Base-by-base conservation (phyloP, 2,797 vertebrate genomes). In the Epinephelus coioides region DNA sequence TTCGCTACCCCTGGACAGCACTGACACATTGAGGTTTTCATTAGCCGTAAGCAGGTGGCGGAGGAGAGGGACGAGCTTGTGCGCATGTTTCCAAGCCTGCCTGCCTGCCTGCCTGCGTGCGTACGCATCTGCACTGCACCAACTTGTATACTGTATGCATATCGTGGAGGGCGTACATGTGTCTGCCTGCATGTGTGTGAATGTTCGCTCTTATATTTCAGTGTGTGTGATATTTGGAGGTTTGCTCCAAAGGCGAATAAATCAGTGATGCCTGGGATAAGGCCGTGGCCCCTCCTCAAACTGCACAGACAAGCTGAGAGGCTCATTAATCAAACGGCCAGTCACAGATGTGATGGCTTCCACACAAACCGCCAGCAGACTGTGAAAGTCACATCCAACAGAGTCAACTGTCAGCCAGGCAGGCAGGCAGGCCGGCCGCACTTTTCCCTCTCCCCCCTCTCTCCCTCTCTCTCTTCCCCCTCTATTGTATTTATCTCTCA, bases 321-420 rank as follows among this genome's bases (percentile, higher is more conserved):
- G 96, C 97, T 98, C 98, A 99, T 99, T 98, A 98, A 99, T 99
- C 98, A 99, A 96, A 95, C 89, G 80, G 92, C 89, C 96, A 97
- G 96, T 97, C 97, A 96, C 97, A 98, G 97, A 97, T 98, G 97
- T 98, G 97, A 97, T 97, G 95, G 93, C 95, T 97, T 97, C 96
- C 95, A 96, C 96, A 95, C 96, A 96, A 95, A 96, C 96, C 96
- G 95, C 95, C 97, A 98, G 93, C 96, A 97, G 97, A 97, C 97
- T 99, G 97, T 99, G 97, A 99, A 99, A 99, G 98, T 99, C 97
- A 99, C 96, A 97, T 97, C 96, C 93, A 96, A 94, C 96, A 96
- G 93, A 95, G 92, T 92, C 93, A 96, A 96, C 94, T 97, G 95
- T 96, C 96, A 97, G 95, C 94, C 89, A 96, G 94, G 91, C 84